Evolutionary conservation across 2,113 vertebrate species (phyloP), one percentile per base, ranked within the genome.

Genomic region (Sylvilagus bachmani): DNA sequence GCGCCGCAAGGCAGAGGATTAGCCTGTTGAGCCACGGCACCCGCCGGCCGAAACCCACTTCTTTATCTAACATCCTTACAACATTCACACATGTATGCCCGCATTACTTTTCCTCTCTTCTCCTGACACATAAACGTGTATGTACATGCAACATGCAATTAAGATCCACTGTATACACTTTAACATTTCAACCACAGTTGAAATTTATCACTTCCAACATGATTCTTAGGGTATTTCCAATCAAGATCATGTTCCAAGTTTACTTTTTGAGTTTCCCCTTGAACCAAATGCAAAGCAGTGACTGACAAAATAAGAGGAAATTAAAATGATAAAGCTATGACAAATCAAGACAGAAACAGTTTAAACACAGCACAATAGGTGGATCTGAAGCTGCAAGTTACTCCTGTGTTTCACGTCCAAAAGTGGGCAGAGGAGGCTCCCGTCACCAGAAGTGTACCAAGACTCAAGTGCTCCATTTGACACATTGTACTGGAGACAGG

Each of bases 201-300:
- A n/a, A n/a, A n/a, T n/a, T n/a, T n/a, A n/a, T n/a, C 67, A 87
- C 13, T 74, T 78, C 24, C 75, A 44, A 58, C 75, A 53, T 22
- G 21, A 91, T 36, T 67, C 36, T 38, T 70, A 81, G 31, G 31
- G 13, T 13, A 55, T 11, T 86, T 78, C 38, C 25, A 73, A 84
- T 62, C 9, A 94, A 81, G 33, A 91, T n/a, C 14, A 5, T 69
- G 1, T 55, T 82, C 0, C 49, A 75, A 67, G 11, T 61, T 86
- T 89, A 53, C 36, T 87, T 69, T 82, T 19, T 93, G 69, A 93
- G 38, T 33, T 82, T 10, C 51, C 51, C 73, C 93, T 82, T 81
- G 53, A 2, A 84, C 33, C 53, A 96, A 83, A 90, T 16, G 95
- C 64, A 95, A 90, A 53, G 25, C 14, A 71, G 66, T 74, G 62